Percentiles rank a stretch among this genome's conserved stretches.
These are phyloP conservation scores for Agrochola lota DNA, from an alignment of 2,888 invertebrate species.

Conservation along the genomic window DNA sequence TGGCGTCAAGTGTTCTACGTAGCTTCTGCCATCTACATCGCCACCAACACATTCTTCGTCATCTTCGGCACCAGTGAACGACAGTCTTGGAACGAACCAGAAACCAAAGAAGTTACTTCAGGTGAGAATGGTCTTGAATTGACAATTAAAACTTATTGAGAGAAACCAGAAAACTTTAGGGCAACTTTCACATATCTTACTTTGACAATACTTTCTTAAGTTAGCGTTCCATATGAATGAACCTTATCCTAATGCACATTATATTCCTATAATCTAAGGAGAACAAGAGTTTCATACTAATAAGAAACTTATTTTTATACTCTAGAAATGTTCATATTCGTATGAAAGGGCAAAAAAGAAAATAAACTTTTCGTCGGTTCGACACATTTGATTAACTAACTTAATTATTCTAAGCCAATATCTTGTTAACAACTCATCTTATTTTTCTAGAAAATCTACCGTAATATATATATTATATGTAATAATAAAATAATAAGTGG, in stretches of 20 bases:
- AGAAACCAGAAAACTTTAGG: not conserved
- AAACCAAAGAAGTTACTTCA: slow-evolving; percentile 21
- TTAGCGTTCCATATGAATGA: too few species aligned
- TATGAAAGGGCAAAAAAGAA: not conserved
- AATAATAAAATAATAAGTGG: too few species aligned
- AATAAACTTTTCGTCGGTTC: not conserved
- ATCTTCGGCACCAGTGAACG: slow-evolving; percentile 92
- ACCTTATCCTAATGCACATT: too few species aligned
- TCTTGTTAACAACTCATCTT: not conserved
- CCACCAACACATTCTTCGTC: slow-evolving; percentile 92
- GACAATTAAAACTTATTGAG: not conserved
- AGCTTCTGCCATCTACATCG: slow-evolving; percentile 92
- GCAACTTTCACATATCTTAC: not conserved
- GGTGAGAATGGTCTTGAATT: slow-evolving; percentile 28
- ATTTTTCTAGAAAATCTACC: too few species aligned
- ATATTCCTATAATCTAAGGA: too few species aligned
- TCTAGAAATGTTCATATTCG: not conserved
- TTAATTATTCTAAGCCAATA: not conserved
- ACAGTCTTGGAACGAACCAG: slow-evolving; percentile 93
- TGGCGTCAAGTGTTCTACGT: slow-evolving; percentile 94
- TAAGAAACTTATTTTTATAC: not conserved
- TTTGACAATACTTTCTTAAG: too few species aligned
- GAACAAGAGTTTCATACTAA: too few species aligned
- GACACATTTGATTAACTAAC: not conserved
- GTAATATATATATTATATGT: too few species aligned